phyloP scores from a whole-genome alignment of 2,888 invertebrate species.

The Hecatera dysodea region DNA sequence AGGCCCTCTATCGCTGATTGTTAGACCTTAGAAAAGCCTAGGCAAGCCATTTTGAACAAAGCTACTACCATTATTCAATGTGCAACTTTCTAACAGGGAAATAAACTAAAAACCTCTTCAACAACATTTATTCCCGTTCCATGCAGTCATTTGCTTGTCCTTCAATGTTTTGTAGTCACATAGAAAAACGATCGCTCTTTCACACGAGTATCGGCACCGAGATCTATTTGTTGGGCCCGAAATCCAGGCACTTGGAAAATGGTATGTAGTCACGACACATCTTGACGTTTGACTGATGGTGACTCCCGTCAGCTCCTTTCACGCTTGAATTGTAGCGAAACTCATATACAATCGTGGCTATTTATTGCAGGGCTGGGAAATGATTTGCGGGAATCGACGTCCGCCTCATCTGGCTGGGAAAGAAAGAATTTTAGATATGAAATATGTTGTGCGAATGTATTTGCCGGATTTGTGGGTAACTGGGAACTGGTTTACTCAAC shows the following conservation, averaged over 20 bases:
- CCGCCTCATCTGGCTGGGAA: constrained; percentile 54
- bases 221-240: constrained; percentile 82
- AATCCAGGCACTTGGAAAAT: constrained; percentile 84
- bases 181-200: constrained; percentile 70
- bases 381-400: constrained; percentile 61
- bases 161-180: constrained; percentile 68
- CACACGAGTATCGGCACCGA: constrained; percentile 71
- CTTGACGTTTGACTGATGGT: constrained; percentile 85
- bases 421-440: constrained; percentile 51
- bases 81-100: constrained; percentile 17
- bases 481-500: constrained; percentile 12
- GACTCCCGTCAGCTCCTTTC: constrained; percentile 70
- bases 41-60: not conserved
- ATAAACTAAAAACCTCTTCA: constrained; percentile 33
- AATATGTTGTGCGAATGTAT: constrained; percentile 45
- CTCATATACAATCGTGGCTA: constrained; percentile 66
- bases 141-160: constrained; percentile 59
- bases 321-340: constrained; percentile 70
- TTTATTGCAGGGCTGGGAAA: constrained; percentile 64
- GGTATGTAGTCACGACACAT: constrained; percentile 81
- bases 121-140: constrained; percentile 48
- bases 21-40: not conserved
- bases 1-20: not conserved
- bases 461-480: constrained; percentile 30
- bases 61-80: not conserved